Evolutionary conservation across 2,113 vertebrate species (phyloP), one percentile per base, ranked within the genome.

Genomic region (Neolamprologus kungweensis): DNA sequence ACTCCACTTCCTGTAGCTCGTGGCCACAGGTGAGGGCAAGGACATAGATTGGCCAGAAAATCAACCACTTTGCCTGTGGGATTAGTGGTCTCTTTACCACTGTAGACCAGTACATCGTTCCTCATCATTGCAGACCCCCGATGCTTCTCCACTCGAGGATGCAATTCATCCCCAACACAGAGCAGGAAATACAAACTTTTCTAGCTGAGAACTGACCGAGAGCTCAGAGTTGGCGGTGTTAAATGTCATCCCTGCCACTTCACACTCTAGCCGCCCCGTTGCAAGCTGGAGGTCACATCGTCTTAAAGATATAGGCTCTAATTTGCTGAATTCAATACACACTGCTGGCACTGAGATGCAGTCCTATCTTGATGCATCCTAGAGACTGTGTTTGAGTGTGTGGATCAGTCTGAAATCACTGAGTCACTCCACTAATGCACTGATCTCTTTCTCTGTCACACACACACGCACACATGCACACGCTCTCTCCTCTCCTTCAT

Each of bases 361-460:
- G 73, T 78, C 45, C 16, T 51, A 31, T 78, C 26, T 31, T 78
- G 21, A 31, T 78, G 26, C 42, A 78, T 31, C 73, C 73, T 78
- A 51, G 45, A 51, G 17, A 78, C 73, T 51, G 45, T 82, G 23
- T 57, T 35, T 31, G 55, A 83, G 80, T 28, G 11, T 75, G 26
- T 78, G 65, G 80, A 37, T 63, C 42, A 80, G 47, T 82, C 81
- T 89, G 57, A 91, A 92, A 89, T 85, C 84, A 82, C 87, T 91
- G 91, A 94, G 93, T 94, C 93, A 95, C 85, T 87, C 84, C 58
- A 82, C 84, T 92, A 92, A 93, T 88, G 82, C 83, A 81, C 85
- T 84, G 42, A 88, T 51, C 58, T 53, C 79, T 45, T 82, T 80
- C 58, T 63, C 55, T 50, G 63, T 68, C 47, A 71, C 57, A 53